A percentile compares a stretch with the other conserved stretches of the same genome.
Conservation (phyloP, 2,113 vertebrate species). For the Saimiri boliviensis region DNA sequence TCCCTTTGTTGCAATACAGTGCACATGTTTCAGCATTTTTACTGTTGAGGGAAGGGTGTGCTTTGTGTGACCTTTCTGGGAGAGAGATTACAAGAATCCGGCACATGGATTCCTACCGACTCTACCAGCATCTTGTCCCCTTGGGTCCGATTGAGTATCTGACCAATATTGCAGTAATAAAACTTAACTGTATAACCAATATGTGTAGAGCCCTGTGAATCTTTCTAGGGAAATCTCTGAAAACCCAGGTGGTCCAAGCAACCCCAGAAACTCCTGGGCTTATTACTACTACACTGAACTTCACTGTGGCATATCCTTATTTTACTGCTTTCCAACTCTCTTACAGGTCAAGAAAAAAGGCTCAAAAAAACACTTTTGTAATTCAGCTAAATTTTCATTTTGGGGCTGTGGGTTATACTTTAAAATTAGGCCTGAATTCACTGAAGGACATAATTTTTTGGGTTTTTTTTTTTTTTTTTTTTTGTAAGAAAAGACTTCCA, state of each 20-base stretch:
- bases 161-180: accelerated
- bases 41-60: neutral
- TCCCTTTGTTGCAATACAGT: neutral
- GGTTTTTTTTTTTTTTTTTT: too few relatives aligned
- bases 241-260: neutral
- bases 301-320: too few relatives aligned
- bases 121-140: too few relatives aligned
- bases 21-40: neutral
- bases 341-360: neutral
- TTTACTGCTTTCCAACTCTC: neutral
- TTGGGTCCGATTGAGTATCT: accelerated
- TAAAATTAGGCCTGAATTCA: neutral
- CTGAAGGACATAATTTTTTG: neutral
- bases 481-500: too few relatives aligned
- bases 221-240: neutral
- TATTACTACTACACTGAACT: neutral
- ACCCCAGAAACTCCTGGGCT: neutral
- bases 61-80: neutral
- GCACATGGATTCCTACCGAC: too few relatives aligned
- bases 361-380: accelerated
- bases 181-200: too few relatives aligned
- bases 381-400: neutral
- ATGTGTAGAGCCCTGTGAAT: neutral
- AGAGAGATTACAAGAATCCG: accelerated
- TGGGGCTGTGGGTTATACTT: neutral